Evolutionary conservation across 2,113 vertebrate genomes (phyloP).

Genomic region (Chionomys nivalis): DNA sequence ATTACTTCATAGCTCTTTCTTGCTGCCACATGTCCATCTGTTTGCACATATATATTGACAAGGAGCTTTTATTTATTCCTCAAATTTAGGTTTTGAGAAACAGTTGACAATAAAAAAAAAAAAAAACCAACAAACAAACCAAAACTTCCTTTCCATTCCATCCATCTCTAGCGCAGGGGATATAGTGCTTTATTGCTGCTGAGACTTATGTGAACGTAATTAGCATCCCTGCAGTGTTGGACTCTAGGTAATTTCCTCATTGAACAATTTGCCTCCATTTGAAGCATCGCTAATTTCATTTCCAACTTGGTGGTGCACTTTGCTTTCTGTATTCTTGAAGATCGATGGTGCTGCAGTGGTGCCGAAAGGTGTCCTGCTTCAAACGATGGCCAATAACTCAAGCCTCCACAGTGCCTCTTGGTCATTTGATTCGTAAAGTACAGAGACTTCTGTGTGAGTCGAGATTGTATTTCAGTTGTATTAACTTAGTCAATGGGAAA

Average conservation of each 20-base stretch:
- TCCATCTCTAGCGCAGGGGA: neutral
- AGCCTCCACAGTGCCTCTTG: neutral
- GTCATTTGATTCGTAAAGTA: conserved; percentile 38
- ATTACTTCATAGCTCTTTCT: neutral
- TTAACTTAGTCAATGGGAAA: neutral
- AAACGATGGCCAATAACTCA: conserved; percentile 7
- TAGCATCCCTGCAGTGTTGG: conserved; percentile 53
- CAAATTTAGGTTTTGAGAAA: neutral
- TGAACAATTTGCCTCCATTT: conserved; percentile 54
- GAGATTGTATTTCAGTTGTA: neutral
- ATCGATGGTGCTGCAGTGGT: conserved; percentile 39
- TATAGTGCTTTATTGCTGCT: conserved; percentile 36
- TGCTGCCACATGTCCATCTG: neutral
- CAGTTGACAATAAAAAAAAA: neutral
- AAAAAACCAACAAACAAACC: neutral
- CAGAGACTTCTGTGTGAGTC: neutral
- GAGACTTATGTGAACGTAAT: conserved; percentile 43
- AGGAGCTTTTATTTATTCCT: neutral
- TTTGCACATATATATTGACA: conserved; percentile 52
- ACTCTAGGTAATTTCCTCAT: conserved; percentile 61
- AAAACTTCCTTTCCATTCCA: neutral
- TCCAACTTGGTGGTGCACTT: conserved; percentile 51
- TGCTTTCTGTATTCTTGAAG: conserved; percentile 21
- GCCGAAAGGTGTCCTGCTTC: conserved; percentile 25
- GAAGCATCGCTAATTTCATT: conserved; percentile 70